Conservation (phyloP, 2,113 vertebrate species). For the Elgaria multicarinata region DNA sequence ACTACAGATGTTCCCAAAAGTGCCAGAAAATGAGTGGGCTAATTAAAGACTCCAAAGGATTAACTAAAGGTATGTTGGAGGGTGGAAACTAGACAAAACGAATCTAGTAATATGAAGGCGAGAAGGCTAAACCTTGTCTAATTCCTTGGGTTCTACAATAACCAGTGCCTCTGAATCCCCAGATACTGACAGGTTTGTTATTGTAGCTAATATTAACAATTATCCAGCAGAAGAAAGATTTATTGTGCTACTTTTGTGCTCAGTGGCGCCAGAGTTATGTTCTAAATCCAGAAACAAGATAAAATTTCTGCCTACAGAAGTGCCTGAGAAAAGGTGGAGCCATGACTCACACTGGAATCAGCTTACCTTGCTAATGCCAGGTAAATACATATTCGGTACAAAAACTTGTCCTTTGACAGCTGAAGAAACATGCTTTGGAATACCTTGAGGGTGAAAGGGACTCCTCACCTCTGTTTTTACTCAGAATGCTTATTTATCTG, state of each 20-base stretch:
- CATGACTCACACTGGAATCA: conserved; percentile 26
- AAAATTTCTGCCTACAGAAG: conserved; percentile 17
- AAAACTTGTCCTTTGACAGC: conserved; percentile 18
- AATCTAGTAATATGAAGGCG: neutral
- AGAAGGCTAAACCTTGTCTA: neutral
- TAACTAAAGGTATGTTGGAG: conserved; percentile 13
- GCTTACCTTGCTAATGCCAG: conserved; percentile 28
- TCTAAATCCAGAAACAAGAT: conserved; percentile 33
- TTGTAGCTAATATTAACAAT: conserved; percentile 39
- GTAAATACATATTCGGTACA: conserved; percentile 19
- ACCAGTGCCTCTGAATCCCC: neutral
- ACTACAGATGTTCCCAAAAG: neutral
- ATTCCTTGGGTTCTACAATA: neutral
- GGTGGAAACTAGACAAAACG: neutral
- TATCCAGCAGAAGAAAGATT: conserved; percentile 39
- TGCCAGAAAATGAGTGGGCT: neutral
- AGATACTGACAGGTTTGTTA: conserved; percentile 30
- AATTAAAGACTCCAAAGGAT: conserved; percentile 12
- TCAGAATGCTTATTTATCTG: neutral
- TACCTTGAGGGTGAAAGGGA: conserved; percentile 11
- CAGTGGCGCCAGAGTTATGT: conserved; percentile 40
- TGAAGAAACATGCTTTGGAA: conserved; percentile 23
- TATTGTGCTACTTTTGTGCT: conserved; percentile 38
- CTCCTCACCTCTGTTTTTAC: neutral
- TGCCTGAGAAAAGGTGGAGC: conserved; percentile 31